Evolutionary conservation across 2,888 invertebrate genomes (phyloP), one percentile per base, ranked within the genome.

Genomic region (Hypercompe scribonia): DNA sequence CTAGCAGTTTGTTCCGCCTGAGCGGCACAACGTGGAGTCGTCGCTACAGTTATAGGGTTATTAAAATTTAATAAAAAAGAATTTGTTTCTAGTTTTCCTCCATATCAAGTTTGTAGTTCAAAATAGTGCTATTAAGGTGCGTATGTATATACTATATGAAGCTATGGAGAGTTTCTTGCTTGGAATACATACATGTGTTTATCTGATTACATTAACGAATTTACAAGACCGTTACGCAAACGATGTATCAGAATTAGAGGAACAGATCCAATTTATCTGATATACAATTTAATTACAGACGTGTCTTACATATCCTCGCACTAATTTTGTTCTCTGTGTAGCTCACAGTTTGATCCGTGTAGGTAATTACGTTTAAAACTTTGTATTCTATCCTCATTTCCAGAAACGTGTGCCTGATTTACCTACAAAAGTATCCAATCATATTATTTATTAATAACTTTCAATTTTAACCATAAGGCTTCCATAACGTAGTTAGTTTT

Each of bases 191-290:
- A 39, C 39, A n/a, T 66, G 39, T 39, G 46, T 28, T 66, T 42
- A 66, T 28, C 39, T 66, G 18, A 66, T 66, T 33, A 63, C 31
- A 66, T 66, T 31, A 66, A 42, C 39, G 15, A 28, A 39, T 39
- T n/a, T 66, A 66, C 28, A 28, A 13, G 13, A n/a, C 31, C 36
- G 61, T 33, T 42, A 21, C 18, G 28, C n/a, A 58, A 11, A 42
- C 63, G 34, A 63, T 61, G 61, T 34, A 63, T 66, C 73, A n/a
- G 68, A 73, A 81, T 77, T 80, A 73, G 61, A 71, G 13, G 58
- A 42, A 77, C 58, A 71, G 74, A 83, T 81, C 73, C 73, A 70
- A 83, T 81, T 81, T 71, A 65, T 73, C 68, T 68, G 81, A 83
- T 80, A 77, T 74, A 68, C 67, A 64, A 70, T 66, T 50, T 70